A percentile compares a stretch with the other conserved stretches of the same genome.
Conservation (phyloP, 2,888 invertebrate species). For the Ethmia dodecea region DNA sequence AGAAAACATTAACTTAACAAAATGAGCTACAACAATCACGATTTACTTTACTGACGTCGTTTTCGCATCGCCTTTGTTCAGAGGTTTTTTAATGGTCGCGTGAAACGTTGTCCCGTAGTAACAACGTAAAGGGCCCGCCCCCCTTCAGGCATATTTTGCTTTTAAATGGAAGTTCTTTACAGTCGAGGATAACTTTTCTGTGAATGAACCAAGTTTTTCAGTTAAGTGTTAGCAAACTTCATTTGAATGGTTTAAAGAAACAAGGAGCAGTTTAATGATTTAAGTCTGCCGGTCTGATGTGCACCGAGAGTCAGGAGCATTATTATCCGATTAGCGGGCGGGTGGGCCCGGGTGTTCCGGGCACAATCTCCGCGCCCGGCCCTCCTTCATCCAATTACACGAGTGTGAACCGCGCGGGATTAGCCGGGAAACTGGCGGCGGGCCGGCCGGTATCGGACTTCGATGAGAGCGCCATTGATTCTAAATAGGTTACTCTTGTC, state of each 20-base stretch:
- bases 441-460: slow-evolving; percentile 6
- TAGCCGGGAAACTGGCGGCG: slow-evolving; percentile 41
- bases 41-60: slow-evolving; percentile 22
- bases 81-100: slow-evolving; percentile 23
- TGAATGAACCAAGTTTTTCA: slow-evolving; percentile 16
- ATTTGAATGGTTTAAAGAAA: slow-evolving; percentile 1
- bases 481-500: slow-evolving; percentile 4
- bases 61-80: slow-evolving; percentile 24
- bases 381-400: slow-evolving; percentile 70
- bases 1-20: slow-evolving; percentile 16
- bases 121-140: slow-evolving; percentile 19
- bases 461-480: slow-evolving; percentile 4
- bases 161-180: slow-evolving; percentile 32
- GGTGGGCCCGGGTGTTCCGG: slow-evolving; percentile 34
- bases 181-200: slow-evolving; percentile 22
- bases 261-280: background rate
- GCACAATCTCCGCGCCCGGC: slow-evolving; percentile 56
- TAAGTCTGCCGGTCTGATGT: background rate
- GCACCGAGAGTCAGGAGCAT: slow-evolving; percentile 39
- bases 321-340: slow-evolving; percentile 67
- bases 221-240: slow-evolving; percentile 8
- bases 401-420: slow-evolving; percentile 68
- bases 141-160: slow-evolving; percentile 27
- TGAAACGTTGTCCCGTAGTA: slow-evolving; percentile 19
- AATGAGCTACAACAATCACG: slow-evolving; percentile 25